These are phyloP conservation scores for Amorpha juglandis DNA, from an alignment of 2,888 invertebrate genomes.

Conservation along the genomic window DNA sequence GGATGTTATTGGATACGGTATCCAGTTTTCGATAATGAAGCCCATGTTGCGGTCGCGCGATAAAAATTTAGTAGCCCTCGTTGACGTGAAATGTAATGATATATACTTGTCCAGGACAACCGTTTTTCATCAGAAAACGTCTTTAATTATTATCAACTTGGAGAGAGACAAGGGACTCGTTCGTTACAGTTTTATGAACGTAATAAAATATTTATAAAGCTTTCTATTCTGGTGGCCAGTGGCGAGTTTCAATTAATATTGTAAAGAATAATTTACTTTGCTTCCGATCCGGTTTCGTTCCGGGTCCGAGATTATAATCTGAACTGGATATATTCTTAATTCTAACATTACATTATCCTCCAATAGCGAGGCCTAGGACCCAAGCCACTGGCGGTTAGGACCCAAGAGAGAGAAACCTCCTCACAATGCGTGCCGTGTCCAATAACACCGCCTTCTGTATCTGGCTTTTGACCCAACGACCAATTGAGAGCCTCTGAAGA, in stretches of 20 bases:
- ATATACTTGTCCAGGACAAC: constrained; percentile 19
- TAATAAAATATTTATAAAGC: constrained; percentile 6
- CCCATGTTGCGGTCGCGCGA: constrained; percentile 48
- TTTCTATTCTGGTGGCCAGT: not conserved
- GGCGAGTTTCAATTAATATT: not conserved
- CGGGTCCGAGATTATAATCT: too few relatives aligned
- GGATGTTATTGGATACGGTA: constrained; percentile 44
- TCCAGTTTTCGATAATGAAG: constrained; percentile 55
- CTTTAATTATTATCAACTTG: constrained; percentile 29
- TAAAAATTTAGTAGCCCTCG: constrained; percentile 60
- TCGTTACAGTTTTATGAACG: not conserved
- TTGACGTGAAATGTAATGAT: constrained; percentile 45
- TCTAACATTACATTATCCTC: too few relatives aligned
- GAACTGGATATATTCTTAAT: too few relatives aligned
- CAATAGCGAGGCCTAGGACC: too few relatives aligned
- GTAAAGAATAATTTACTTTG: too few relatives aligned
- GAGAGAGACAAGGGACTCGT: not conserved
- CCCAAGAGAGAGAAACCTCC: too few relatives aligned
- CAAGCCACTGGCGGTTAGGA: too few relatives aligned
- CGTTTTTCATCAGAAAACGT: constrained; percentile 7
- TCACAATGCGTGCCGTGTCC: too few relatives aligned
- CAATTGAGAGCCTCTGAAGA: too few relatives aligned
- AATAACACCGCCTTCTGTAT: too few relatives aligned
- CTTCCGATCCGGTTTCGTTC: too few relatives aligned
- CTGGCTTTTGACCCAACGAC: too few relatives aligned